phyloP scores from a whole-genome alignment of 2,797 vertebrate genomes.

The Pelochelys cantorii region DNA sequence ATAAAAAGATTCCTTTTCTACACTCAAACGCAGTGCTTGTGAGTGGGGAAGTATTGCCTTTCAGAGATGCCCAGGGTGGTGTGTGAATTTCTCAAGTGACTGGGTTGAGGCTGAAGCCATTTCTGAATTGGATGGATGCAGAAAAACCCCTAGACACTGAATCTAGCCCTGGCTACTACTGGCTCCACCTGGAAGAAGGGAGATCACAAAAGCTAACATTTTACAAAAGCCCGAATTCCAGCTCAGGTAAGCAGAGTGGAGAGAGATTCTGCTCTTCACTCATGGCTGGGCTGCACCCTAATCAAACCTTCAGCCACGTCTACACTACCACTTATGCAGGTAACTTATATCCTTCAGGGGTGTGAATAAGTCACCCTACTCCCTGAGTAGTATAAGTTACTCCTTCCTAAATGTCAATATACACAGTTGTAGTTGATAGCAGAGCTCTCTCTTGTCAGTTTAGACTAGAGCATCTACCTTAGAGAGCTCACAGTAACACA shows the following conservation, averaged over 20 bases:
- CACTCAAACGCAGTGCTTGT: too few relatives aligned
- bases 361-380: not conserved
- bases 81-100: too few relatives aligned
- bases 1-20: too few relatives aligned
- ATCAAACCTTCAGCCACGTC: not conserved
- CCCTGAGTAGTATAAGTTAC: not conserved
- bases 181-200: too few relatives aligned
- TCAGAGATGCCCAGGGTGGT: too few relatives aligned
- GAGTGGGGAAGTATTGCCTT: too few relatives aligned
- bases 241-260: not conserved
- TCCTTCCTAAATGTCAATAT: not conserved
- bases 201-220: not conserved
- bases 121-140: too few relatives aligned
- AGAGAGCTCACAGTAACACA: not conserved
- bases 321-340: not conserved
- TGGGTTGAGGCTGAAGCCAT: too few relatives aligned
- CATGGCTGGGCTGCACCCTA: not conserved
- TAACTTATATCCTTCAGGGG: not conserved
- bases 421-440: not conserved
- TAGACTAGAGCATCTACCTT: not conserved
- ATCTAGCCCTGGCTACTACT: too few relatives aligned
- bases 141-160: too few relatives aligned
- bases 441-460: not conserved
- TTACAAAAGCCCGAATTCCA: not conserved
- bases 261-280: constrained; percentile 45